Percentiles rank a stretch among this genome's conserved stretches.
phyloP scores from a whole-genome alignment of 2,888 invertebrate genomes.

The Phyto melanocephala region DNA sequence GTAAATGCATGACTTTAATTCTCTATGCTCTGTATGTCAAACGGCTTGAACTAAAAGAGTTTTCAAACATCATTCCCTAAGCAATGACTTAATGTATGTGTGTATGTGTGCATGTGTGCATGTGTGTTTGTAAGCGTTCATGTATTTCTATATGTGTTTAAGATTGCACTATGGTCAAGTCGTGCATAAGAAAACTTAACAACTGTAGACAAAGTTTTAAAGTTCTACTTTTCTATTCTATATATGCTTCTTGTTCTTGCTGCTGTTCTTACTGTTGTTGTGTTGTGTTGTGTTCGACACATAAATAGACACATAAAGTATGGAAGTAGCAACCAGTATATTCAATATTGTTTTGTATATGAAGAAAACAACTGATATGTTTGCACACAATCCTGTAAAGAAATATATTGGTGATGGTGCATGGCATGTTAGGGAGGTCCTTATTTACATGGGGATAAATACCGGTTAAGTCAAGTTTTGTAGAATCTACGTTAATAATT shows the following conservation, averaged over 20 bases:
- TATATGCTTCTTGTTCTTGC: background rate
- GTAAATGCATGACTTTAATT: slow-evolving; percentile 45
- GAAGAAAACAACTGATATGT: slow-evolving; percentile 7
- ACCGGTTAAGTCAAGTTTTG: too few species aligned
- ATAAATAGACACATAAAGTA: slow-evolving; percentile 14
- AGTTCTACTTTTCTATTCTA: slow-evolving; percentile 19
- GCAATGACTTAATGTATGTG: background rate
- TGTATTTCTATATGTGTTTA: background rate
- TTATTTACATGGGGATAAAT: too few species aligned
- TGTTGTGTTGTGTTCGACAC: slow-evolving; percentile 41
- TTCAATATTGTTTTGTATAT: slow-evolving; percentile 14
- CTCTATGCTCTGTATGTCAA: slow-evolving; percentile 50
- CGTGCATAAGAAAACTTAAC: slow-evolving; percentile 57
- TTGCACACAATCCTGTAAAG: slow-evolving; percentile 10
- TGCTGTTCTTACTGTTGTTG: slow-evolving; percentile 17
- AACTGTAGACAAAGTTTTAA: slow-evolving; percentile 45
- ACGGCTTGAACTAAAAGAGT: slow-evolving; percentile 54
- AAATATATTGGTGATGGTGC: background rate
- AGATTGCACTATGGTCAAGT: slow-evolving; percentile 48
- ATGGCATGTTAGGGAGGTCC: too few species aligned
- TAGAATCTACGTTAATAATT: too few species aligned
- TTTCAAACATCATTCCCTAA: slow-evolving; percentile 45
- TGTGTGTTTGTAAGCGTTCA: background rate
- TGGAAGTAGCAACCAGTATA: slow-evolving; percentile 18
- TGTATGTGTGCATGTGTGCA: background rate